These are phyloP conservation scores for Amblyteles armatorius DNA, from an alignment of 2,888 invertebrate genomes.

Conservation along the genomic window DNA sequence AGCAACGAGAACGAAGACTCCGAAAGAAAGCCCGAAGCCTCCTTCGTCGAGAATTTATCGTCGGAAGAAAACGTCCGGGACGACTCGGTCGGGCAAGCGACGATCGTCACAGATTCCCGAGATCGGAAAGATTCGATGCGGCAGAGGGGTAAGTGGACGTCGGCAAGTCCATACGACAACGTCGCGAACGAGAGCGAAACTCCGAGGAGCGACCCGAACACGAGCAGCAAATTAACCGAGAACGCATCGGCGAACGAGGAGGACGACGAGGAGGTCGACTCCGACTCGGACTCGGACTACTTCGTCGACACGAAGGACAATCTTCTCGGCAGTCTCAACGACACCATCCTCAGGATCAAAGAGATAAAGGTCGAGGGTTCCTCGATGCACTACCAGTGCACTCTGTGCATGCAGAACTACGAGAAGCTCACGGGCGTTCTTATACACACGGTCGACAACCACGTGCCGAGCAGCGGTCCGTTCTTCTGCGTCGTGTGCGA, in stretches of 20 bases:
- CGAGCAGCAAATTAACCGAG: not conserved
- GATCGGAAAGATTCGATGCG: not conserved
- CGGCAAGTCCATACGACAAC: not conserved
- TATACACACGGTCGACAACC: slow-evolving; percentile 80
- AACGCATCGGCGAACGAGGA: slow-evolving; percentile 25
- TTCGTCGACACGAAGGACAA: slow-evolving; percentile 74
- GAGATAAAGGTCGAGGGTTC: slow-evolving; percentile 79
- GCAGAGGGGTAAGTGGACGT: not conserved
- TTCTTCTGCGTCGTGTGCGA: slow-evolving; percentile 87
- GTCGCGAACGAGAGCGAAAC: not conserved
- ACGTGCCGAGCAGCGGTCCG: slow-evolving; percentile 81
- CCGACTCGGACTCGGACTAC: slow-evolving; percentile 72
- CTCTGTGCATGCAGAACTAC: slow-evolving; percentile 80
- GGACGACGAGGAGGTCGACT: slow-evolving; percentile 26
- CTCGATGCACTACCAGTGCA: slow-evolving; percentile 79
- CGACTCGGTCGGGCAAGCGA: not conserved
- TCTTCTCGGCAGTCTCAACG: slow-evolving; percentile 81
- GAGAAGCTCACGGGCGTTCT: slow-evolving; percentile 76
- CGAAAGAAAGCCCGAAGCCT: not conserved
- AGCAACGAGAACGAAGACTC: not conserved
- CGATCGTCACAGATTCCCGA: not conserved
- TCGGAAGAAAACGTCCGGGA: not conserved
- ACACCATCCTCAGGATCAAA: slow-evolving; percentile 80
- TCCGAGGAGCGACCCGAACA: slow-evolving; percentile 1
- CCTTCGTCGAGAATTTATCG: not conserved